A percentile compares a stretch with the other conserved stretches of the same genome.
Evolutionary conservation across 2,113 vertebrate species (phyloP).

Genomic region (Paradisaea rubra): DNA sequence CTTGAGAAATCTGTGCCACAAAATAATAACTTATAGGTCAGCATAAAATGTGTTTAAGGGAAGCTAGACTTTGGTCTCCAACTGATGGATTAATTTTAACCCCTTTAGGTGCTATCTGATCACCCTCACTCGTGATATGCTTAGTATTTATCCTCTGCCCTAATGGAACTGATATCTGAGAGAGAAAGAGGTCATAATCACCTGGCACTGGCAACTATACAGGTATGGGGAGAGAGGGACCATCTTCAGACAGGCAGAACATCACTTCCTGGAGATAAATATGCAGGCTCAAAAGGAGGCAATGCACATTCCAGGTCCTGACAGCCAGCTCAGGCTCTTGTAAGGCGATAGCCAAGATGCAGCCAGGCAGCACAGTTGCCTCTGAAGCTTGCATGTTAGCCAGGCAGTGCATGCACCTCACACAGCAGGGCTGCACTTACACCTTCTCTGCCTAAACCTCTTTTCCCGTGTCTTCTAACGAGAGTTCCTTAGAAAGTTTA

Average conservation of each 20-base stretch:
- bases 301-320: background rate
- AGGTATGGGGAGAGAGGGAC: background rate
- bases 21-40: background rate
- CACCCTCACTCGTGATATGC: background rate
- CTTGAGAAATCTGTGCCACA: background rate
- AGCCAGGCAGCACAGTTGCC: background rate
- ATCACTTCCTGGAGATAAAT: background rate
- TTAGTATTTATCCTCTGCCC: background rate
- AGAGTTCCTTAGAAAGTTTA: background rate
- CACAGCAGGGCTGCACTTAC: background rate
- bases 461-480: background rate
- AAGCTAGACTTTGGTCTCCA: background rate
- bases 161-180: background rate
- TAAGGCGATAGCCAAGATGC: background rate
- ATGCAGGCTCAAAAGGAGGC: background rate
- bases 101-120: background rate
- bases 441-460: background rate
- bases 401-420: background rate
- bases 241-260: background rate
- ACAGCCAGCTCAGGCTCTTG: background rate
- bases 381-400: background rate
- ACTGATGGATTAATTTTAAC: background rate
- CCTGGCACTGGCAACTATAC: fast-evolving
- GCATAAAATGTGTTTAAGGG: background rate
- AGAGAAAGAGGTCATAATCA: background rate